These are phyloP conservation scores for Microtus richardsoni DNA, from an alignment of 2,113 vertebrate genomes.

Conservation along the genomic window DNA sequence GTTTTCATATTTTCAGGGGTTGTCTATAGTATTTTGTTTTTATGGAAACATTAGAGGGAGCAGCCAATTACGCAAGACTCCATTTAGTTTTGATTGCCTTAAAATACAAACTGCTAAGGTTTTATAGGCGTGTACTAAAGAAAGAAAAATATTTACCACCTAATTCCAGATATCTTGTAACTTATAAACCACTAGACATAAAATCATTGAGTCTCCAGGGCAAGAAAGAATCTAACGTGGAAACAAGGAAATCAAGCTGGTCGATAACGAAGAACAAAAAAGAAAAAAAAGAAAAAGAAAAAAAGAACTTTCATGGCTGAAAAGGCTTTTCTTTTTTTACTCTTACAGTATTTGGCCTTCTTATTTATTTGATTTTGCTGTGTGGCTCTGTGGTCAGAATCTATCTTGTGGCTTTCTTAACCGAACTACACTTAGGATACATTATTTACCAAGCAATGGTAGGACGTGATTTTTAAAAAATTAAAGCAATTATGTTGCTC, in stretches of 20 bases:
- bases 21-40: constrained; percentile 65
- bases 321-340: constrained; percentile 18
- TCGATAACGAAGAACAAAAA: constrained; percentile 64
- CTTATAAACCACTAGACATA: constrained; percentile 66
- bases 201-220: constrained; percentile 68
- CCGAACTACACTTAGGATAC: not conserved
- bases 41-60: constrained; percentile 67
- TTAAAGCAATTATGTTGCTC: constrained; percentile 33
- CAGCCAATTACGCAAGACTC: constrained; percentile 69
- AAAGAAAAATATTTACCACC: constrained; percentile 64
- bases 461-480: constrained; percentile 11
- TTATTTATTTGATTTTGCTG: not conserved
- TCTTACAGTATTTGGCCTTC: not conserved
- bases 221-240: constrained; percentile 57
- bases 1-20: constrained; percentile 37
- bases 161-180: constrained; percentile 71
- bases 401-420: constrained; percentile 14
- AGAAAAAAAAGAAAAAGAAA: constrained; percentile 42
- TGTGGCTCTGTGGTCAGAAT: not conserved
- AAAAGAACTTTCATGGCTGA: not conserved
- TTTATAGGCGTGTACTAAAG: constrained; percentile 55
- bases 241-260: constrained; percentile 54
- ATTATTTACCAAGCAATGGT: not conserved
- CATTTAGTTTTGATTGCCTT: constrained; percentile 68
- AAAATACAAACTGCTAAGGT: constrained; percentile 63